Evolutionary conservation across 1,140 invertebrate species (phyloP).

Genomic region (Agrypnia vestita): DNA sequence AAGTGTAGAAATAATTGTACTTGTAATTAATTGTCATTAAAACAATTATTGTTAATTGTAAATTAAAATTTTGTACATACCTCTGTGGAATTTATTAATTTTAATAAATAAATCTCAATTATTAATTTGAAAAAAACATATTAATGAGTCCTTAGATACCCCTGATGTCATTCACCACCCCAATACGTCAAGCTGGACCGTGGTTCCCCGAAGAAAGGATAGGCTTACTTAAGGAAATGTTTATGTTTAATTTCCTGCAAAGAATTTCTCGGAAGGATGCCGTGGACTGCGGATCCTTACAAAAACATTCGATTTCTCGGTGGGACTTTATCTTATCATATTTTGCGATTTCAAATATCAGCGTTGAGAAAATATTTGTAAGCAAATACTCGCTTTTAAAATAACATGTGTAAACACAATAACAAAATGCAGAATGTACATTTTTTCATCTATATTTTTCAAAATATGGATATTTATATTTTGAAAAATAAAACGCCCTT

Average conservation of each 20-base stretch:
- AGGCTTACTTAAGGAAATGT: conserved; percentile 56
- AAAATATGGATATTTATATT: no score
- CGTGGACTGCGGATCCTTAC: conserved; percentile 3
- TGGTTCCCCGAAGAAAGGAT: conserved; percentile 51
- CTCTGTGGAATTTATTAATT: no score
- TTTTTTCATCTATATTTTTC: no score
- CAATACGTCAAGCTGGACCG: conserved; percentile 28
- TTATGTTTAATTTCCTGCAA: conserved; percentile 56
- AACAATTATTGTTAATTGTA: no score
- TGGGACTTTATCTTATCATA: conserved; percentile 7
- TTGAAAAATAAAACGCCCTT: no score
- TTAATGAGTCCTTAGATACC: not conserved
- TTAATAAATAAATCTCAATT: no score
- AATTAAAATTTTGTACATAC: no score
- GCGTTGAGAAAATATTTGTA: conserved; percentile 18
- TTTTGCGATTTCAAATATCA: conserved; percentile 5
- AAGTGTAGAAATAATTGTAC: no score
- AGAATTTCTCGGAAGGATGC: conserved; percentile 55
- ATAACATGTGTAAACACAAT: not conserved
- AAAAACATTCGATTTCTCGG: not conserved
- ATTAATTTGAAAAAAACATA: no score
- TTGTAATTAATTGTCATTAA: no score
- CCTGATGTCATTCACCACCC: conserved; percentile 10
- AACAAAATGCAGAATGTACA: no score
- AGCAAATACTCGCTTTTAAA: conserved; percentile 19